A percentile compares a stretch with the other conserved stretches of the same genome.
These are phyloP conservation scores for Presbytis comata DNA, from an alignment of 2,797 vertebrate genomes.

Conservation along the genomic window DNA sequence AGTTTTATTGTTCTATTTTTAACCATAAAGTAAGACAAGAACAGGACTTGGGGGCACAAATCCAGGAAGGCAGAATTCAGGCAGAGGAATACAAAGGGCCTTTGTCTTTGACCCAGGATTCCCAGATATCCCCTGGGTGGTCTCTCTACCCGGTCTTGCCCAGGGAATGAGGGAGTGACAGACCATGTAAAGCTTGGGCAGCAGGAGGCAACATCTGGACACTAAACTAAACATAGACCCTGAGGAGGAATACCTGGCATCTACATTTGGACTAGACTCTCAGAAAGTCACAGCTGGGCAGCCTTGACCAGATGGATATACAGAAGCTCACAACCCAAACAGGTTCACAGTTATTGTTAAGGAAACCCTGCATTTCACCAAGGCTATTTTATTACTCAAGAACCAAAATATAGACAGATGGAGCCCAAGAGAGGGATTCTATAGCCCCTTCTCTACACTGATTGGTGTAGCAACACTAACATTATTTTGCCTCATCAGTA, in stretches of 20 bases:
- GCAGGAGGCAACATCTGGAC: not conserved
- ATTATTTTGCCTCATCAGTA: constrained; percentile 36
- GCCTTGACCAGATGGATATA: not conserved
- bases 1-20: not conserved
- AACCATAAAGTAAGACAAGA: constrained; percentile 15
- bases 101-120: not conserved
- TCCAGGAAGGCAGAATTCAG: not conserved
- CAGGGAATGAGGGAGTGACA: not conserved
- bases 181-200: not conserved
- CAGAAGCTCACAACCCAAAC: not conserved
- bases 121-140: not conserved
- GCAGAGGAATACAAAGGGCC: not conserved
- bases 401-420: constrained; percentile 20
- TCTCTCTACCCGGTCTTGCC: not conserved
- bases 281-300: not conserved
- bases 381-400: not conserved
- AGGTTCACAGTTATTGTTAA: constrained; percentile 13
- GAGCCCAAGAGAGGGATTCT: constrained; percentile 4
- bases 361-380: constrained; percentile 14
- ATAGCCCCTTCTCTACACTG: not conserved
- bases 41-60: not conserved
- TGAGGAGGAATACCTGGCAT: constrained; percentile 1
- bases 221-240: not conserved
- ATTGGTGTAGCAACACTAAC: not conserved
- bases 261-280: not conserved